These are phyloP conservation scores for Bugula neritina DNA, from an alignment of 2,888 invertebrate species.

Conservation along the genomic window DNA sequence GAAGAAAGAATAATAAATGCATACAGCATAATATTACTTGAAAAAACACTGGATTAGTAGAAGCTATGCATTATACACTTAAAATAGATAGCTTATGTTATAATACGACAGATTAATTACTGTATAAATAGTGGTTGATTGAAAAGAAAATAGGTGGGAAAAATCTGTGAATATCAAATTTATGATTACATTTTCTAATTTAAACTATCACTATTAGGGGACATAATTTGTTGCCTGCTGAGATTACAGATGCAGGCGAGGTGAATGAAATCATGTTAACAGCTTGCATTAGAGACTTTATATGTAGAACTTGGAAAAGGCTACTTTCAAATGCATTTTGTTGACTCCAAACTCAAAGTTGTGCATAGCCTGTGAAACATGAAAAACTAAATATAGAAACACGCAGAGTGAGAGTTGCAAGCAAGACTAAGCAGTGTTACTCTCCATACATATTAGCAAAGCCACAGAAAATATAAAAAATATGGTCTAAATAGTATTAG, in stretches of 20 bases:
- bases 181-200: too few species aligned
- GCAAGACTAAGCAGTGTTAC: too few species aligned
- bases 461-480: too few species aligned
- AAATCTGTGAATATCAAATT: not conserved
- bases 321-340: constrained; percentile 28
- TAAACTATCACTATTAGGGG: too few species aligned
- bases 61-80: not conserved
- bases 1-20: not conserved
- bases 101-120: not conserved
- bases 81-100: not conserved
- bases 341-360: constrained; percentile 28
- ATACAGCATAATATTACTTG: not conserved
- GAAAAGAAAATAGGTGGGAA: not conserved
- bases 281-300: not conserved
- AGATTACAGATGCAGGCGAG: too few species aligned
- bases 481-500: too few species aligned
- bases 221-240: too few species aligned
- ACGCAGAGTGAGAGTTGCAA: too few species aligned
- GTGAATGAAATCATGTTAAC: too few species aligned
- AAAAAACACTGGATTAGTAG: not conserved
- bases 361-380: constrained; percentile 27
- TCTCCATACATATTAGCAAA: not conserved
- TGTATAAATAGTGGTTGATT: not conserved
- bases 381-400: constrained; percentile 12
- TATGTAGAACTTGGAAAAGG: constrained; percentile 28